Conservation (phyloP, 2,113 vertebrate genomes). For the Riparia riparia region DNA sequence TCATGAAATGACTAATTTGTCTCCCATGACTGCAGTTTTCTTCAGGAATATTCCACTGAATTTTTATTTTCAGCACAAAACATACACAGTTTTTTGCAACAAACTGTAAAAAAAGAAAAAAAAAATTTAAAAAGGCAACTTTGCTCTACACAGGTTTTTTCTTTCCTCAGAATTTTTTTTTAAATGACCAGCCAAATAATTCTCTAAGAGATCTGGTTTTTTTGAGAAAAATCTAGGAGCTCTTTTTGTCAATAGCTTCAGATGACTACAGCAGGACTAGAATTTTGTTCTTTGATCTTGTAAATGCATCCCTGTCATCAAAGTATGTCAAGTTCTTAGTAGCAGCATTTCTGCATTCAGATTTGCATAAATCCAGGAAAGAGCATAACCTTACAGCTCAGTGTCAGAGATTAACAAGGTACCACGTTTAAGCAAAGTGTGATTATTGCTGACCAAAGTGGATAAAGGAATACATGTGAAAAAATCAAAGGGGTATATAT, state of each 20-base stretch:
- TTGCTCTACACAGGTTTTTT: neutral
- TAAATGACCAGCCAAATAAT: neutral
- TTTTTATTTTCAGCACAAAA: neutral
- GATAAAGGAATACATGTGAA: neutral
- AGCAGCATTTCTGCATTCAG: neutral
- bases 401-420: slow-evolving; percentile 29
- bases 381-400: neutral
- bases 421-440: neutral
- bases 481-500: neutral
- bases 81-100: neutral
- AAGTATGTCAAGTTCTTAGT: neutral
- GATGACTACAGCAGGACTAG: neutral
- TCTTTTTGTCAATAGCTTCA: neutral
- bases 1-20: neutral
- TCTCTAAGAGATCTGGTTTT: neutral
- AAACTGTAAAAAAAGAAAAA: neutral
- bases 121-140: neutral
- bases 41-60: neutral
- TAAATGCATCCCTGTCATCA: neutral
- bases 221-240: neutral
- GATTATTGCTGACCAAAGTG: slow-evolving; percentile 11
- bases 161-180: neutral
- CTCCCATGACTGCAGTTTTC: neutral
- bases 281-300: slow-evolving; percentile 16
- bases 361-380: slow-evolving; percentile 31